Evolutionary conservation across 2,888 invertebrate species (phyloP).

Genomic region (Aleiodes leptofemur): DNA sequence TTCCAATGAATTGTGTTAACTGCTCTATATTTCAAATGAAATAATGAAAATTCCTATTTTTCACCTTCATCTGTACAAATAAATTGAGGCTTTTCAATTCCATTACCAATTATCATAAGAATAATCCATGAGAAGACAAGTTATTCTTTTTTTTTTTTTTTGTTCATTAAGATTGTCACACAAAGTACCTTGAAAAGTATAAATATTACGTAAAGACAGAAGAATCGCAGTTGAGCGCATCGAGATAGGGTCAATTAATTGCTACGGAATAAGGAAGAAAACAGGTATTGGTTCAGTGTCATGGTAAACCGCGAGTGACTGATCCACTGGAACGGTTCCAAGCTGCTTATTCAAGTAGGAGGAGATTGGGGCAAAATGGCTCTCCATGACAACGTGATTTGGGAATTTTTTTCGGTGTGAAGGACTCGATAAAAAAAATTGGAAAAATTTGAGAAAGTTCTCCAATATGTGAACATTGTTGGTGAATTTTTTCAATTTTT

Average conservation of each 20-base stretch:
- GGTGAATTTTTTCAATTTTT: too few species aligned
- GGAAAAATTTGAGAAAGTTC: too few species aligned
- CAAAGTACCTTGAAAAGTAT: constrained; percentile 33
- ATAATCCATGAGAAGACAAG: background rate
- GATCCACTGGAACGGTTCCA: constrained; percentile 33
- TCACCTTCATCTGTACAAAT: too few species aligned
- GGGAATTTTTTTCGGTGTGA: too few species aligned
- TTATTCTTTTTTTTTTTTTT: too few species aligned
- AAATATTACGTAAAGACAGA: constrained; percentile 34
- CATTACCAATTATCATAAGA: background rate
- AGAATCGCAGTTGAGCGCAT: constrained; percentile 35
- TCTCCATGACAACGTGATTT: background rate
- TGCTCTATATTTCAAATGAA: too few species aligned
- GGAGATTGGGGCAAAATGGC: too few species aligned
- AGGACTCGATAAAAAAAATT: too few species aligned
- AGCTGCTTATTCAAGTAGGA: background rate
- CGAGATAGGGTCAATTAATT: constrained; percentile 34
- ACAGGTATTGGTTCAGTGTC: constrained; percentile 34
- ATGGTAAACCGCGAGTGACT: constrained; percentile 22
- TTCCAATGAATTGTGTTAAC: too few species aligned
- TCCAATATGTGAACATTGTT: too few species aligned
- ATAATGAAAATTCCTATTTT: too few species aligned
- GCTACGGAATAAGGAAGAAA: constrained; percentile 13
- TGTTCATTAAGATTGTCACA: background rate
- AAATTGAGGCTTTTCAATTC: too few species aligned